A percentile compares a stretch with the other conserved stretches of the same genome.
These are phyloP conservation scores for Hyalella azteca DNA, from an alignment of 2,888 invertebrate species.

Conservation along the genomic window DNA sequence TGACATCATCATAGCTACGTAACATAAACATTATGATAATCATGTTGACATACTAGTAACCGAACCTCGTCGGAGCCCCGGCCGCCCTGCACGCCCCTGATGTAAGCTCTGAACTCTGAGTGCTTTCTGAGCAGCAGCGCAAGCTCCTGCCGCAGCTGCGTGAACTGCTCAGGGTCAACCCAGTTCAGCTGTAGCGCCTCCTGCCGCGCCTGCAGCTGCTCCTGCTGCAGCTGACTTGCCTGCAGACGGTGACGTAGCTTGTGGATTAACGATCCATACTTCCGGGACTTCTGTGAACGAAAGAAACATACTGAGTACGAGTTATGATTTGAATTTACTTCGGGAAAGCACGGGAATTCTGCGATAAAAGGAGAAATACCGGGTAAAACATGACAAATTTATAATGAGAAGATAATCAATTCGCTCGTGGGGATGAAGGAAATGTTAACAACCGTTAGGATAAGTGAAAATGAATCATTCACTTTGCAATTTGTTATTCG, in stretches of 20 bases:
- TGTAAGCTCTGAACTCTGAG: background rate
- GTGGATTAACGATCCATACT: slow-evolving; percentile 5
- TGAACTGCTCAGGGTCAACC: slow-evolving; percentile 4
- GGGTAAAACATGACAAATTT: too few relatives aligned
- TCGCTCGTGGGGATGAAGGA: too few relatives aligned
- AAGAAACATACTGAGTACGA: background rate
- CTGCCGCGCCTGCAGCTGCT: slow-evolving; percentile 11
- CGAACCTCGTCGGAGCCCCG: background rate
- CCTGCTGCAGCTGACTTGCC: background rate
- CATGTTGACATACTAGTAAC: background rate
- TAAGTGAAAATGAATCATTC: too few relatives aligned
- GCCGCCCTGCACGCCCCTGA: background rate
- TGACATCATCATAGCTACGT: too few relatives aligned
- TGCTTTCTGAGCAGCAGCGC: slow-evolving; percentile 13
- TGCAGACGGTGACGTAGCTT: slow-evolving; percentile 28
- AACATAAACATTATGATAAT: too few relatives aligned
- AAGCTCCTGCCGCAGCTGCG: slow-evolving; percentile 14
- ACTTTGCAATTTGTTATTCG: too few relatives aligned
- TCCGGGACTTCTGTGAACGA: background rate
- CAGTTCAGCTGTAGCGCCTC: slow-evolving; percentile 24
- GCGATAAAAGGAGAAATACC: too few relatives aligned
- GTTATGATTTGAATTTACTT: too few relatives aligned
- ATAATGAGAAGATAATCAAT: too few relatives aligned
- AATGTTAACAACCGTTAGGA: too few relatives aligned
- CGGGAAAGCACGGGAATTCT: too few relatives aligned